Conservation (phyloP, 1,140 invertebrate genomes). For the Oppia nitens region DNA sequence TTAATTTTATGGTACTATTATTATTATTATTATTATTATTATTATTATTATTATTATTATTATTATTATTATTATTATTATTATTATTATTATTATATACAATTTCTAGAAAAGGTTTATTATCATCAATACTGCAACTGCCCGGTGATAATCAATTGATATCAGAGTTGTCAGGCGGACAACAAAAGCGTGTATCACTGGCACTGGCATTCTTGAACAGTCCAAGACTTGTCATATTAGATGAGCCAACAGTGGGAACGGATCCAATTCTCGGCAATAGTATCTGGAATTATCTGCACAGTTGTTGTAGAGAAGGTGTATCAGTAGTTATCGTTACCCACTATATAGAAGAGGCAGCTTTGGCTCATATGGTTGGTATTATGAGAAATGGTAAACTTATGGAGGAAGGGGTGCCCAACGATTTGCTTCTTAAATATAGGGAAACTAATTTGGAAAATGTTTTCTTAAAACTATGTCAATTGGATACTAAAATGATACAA, state of each 20-base stretch:
- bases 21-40: no score
- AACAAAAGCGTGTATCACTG: constrained; percentile 77
- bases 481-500: neutral
- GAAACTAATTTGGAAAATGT: constrained; percentile 49
- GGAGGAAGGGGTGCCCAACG: constrained; percentile 7
- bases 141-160: constrained; percentile 34
- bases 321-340: constrained; percentile 33
- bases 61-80: no score
- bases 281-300: constrained; percentile 74
- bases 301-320: constrained; percentile 47
- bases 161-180: constrained; percentile 57
- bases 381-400: constrained; percentile 24
- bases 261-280: constrained; percentile 71
- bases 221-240: constrained; percentile 79
- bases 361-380: constrained; percentile 28
- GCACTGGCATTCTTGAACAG: constrained; percentile 80
- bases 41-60: no score
- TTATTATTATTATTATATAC: neutral
- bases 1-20: no score
- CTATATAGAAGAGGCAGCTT: constrained; percentile 31
- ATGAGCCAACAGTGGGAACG: constrained; percentile 84
- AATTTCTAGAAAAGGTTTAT: constrained; percentile 52
- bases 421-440: constrained; percentile 5
- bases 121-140: constrained; percentile 66
- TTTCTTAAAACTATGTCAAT: constrained; percentile 54